phyloP scores from a whole-genome alignment of 2,888 invertebrate species.

The Epistrophe grossulariae region DNA sequence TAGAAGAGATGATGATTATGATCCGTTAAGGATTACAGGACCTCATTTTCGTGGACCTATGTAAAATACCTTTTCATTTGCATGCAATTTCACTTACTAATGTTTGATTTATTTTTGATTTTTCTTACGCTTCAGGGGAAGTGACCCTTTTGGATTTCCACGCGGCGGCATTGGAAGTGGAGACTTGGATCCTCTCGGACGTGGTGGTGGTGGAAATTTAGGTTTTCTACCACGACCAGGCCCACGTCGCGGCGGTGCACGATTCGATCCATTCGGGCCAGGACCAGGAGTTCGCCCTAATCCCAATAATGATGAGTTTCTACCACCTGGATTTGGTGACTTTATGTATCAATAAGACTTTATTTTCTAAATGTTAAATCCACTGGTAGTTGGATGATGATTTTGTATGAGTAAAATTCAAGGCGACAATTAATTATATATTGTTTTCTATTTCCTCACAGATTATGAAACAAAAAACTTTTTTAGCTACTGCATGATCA shows the following conservation, averaged over 20 bases:
- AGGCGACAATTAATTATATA: not conserved
- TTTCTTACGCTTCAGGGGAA: conserved; percentile 52
- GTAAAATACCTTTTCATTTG: conserved; percentile 64
- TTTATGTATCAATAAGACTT: conserved; percentile 79
- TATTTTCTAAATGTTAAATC: not conserved
- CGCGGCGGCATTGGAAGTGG: conserved; percentile 87
- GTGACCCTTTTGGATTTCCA: conserved; percentile 81
- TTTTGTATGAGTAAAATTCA: conserved; percentile 26
- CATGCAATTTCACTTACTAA: not conserved
- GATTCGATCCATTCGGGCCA: conserved; percentile 93
- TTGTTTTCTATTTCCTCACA: not conserved
- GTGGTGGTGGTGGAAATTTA: conserved; percentile 82
- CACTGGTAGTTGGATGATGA: not conserved
- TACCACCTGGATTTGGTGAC: conserved; percentile 86
- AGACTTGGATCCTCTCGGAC: conserved; percentile 91
- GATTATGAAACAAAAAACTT: not conserved
- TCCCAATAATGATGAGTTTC: conserved; percentile 89
- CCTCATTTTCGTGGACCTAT: conserved; percentile 77
- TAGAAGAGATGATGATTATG: conserved; percentile 53
- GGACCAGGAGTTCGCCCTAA: conserved; percentile 84
- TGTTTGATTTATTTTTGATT: not conserved
- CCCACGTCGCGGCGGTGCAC: conserved; percentile 84
- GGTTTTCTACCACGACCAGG: conserved; percentile 78
- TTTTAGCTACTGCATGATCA: too few relatives aligned
- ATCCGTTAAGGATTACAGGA: conserved; percentile 79